Evolutionary conservation across 1,140 invertebrate genomes (phyloP), one percentile per base, ranked within the genome.

Genomic region (Venustaconcha ellipsiformis): DNA sequence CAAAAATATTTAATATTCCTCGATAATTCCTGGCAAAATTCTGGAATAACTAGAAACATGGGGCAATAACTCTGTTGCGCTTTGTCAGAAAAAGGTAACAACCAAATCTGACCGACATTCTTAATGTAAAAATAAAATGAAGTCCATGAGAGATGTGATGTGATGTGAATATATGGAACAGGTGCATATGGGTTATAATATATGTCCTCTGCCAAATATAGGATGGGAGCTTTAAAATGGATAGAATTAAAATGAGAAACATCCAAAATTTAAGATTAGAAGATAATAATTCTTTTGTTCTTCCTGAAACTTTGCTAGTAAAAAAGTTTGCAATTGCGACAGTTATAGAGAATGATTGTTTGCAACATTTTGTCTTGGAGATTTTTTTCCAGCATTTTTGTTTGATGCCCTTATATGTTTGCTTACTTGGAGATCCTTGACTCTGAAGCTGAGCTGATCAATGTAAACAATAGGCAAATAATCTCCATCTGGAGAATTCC

Each of bases 391-490:
- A 48, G 4, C 4, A 48, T 48, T 48, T 48, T 48, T 48, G 37
- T 48, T 48, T 48, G 37, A 48, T 48, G 37, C 4, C 37, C 37
- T 8, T n/a, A n/a, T 57, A 68, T 26, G 12, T 5, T 58, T 30
- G 71, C 76, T 79, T 82, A 89, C 87, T 78, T 93, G 90, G 55
- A 97, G 91, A 90, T 97, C 93, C 83, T 92, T 92, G 26, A 95
- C 88, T 66, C 95, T 92, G 59, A 93, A 94, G 87, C 94, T 94
- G 2, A 97, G 90, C 80, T 95, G 93, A 90, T 97, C 95, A 78
- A 95, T 93, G 79, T 94, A 93, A 0, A 97, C 85, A 78, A 97
- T 93, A 30, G 96, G 96, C 78, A 97, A 91, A 86, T 96, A 96
- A 87, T 94, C 93, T 30, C 91, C 91, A 62, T 93, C 92, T 57